Percentiles rank a stretch among this genome's conserved stretches.
Conservation (phyloP, 2,888 invertebrate genomes). For the Caenorhabditis zanzibari region DNA sequence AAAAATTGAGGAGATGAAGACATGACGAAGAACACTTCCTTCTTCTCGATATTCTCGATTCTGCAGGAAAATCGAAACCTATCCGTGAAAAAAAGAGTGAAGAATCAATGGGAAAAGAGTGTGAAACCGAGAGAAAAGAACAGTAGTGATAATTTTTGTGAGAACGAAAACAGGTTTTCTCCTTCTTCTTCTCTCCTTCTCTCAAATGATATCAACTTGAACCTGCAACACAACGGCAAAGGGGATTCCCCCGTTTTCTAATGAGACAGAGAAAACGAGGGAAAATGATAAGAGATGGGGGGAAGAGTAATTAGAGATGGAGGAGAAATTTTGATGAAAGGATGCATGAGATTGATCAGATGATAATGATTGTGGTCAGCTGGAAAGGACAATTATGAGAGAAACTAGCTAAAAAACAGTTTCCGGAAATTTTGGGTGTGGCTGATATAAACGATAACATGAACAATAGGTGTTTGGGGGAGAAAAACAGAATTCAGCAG, state of each 20-base stretch:
- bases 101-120: conserved; percentile 25
- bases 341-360: conserved; percentile 13
- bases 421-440: too few relatives aligned
- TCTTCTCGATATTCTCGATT: not conserved
- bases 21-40: conserved; percentile 24
- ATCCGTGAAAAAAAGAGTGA: not conserved
- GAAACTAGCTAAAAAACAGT: not conserved
- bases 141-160: conserved; percentile 11
- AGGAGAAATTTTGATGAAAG: conserved; percentile 19
- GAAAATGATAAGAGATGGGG: not conserved
- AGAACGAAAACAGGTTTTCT: conserved; percentile 29
- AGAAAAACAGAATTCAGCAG: too few relatives aligned
- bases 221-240: conserved; percentile 4
- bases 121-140: conserved; percentile 1
- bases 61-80: not conserved
- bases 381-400: conserved; percentile 11
- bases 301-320: conserved; percentile 21
- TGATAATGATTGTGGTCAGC: conserved; percentile 16
- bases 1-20: not conserved
- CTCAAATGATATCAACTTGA: conserved; percentile 49
- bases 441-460: too few relatives aligned
- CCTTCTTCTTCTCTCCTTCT: not conserved
- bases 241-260: conserved; percentile 52
- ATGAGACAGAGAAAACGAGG: conserved; percentile 7
- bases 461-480: too few relatives aligned